These are phyloP conservation scores for Pasiphila rectangulata DNA, from an alignment of 2,888 invertebrate genomes.

Conservation along the genomic window DNA sequence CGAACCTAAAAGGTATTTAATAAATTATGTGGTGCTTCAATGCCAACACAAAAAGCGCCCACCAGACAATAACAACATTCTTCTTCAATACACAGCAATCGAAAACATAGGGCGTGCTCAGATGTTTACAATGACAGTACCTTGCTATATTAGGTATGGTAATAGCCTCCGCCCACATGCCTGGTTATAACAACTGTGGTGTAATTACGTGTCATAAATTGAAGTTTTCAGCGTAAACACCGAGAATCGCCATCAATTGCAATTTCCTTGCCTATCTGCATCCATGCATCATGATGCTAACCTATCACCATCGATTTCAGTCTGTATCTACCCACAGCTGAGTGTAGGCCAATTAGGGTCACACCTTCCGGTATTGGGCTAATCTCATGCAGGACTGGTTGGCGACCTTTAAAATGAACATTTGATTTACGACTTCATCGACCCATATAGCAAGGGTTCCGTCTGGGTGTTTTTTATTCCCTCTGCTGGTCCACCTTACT, in stretches of 20 bases:
- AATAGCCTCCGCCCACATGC: constrained; percentile 37
- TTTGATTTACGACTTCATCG: too few relatives aligned
- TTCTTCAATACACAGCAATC: constrained; percentile 13
- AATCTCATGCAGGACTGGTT: too few relatives aligned
- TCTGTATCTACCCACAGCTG: too few relatives aligned
- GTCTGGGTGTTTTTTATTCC: too few relatives aligned
- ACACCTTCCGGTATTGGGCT: too few relatives aligned
- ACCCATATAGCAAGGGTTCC: too few relatives aligned
- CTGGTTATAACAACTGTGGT: constrained; percentile 40
- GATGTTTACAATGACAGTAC: constrained; percentile 35
- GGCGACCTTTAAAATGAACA: too few relatives aligned
- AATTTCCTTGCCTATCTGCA: constrained; percentile 43
- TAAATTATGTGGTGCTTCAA: constrained; percentile 2
- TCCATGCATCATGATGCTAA: neutral
- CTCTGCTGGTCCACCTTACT: too few relatives aligned
- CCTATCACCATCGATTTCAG: too few relatives aligned
- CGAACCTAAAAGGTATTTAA: neutral
- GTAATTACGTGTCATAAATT: constrained; percentile 65
- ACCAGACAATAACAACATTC: constrained; percentile 12
- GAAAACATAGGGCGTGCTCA: constrained; percentile 16
- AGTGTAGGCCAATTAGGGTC: too few relatives aligned
- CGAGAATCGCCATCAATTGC: constrained; percentile 39
- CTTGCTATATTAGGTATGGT: constrained; percentile 39
- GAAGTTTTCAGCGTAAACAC: constrained; percentile 40
- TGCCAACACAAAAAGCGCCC: neutral